Conservation (phyloP, 2,888 invertebrate species). For the Xestia ashworthii region DNA sequence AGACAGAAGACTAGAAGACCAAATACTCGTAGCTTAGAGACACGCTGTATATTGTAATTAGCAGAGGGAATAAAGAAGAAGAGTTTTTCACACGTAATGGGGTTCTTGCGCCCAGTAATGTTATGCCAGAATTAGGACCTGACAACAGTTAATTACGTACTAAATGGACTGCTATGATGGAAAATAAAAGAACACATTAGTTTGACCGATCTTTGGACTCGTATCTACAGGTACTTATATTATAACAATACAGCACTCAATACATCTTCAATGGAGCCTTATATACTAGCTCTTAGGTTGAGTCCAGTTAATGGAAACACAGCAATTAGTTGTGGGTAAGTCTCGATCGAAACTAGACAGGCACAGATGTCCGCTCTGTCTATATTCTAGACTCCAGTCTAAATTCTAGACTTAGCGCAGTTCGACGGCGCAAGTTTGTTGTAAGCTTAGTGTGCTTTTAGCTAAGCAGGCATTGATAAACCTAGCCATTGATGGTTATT, state of each 20-base stretch:
- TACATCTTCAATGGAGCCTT: not conserved
- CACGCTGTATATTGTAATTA: not conserved
- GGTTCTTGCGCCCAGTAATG: not conserved
- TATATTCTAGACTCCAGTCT: constrained; percentile 57
- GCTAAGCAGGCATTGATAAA: constrained; percentile 19
- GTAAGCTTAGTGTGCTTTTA: constrained; percentile 46
- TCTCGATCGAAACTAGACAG: constrained; percentile 51
- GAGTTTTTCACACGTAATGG: not conserved
- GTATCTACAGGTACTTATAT: not conserved
- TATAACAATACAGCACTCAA: not conserved
- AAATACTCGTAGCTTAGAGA: not conserved
- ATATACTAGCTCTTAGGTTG: not conserved
- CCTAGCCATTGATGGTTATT: not conserved
- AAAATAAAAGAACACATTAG: not conserved
- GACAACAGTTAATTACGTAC: not conserved
- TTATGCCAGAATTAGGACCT: no score
- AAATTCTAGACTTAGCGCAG: constrained; percentile 55
- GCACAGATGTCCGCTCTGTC: constrained; percentile 60
- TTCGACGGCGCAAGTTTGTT: constrained; percentile 39
- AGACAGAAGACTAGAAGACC: not conserved
- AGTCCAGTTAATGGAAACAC: constrained; percentile 61
- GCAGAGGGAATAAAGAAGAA: not conserved
- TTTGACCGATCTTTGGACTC: no score
- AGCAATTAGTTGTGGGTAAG: constrained; percentile 66
- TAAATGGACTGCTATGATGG: not conserved